Evolutionary conservation across 2,888 invertebrate genomes (phyloP), one percentile per base, ranked within the genome.

Genomic region (Eutolmus rufibarbis): DNA sequence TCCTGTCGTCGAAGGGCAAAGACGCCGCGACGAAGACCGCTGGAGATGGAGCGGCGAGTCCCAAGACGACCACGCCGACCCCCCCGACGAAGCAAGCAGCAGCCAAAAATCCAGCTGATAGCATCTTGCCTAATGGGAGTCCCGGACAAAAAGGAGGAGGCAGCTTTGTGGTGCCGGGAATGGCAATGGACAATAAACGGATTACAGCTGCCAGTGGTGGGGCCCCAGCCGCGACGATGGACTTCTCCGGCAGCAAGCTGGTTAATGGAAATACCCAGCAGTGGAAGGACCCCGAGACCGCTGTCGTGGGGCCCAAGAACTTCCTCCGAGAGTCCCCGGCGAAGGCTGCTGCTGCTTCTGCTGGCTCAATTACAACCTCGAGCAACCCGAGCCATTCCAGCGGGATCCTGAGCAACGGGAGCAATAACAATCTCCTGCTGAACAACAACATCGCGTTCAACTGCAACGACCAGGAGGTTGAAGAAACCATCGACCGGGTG

Each of bases 401-500:
- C 46, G 23, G 37, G 74, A 28, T 19, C 28, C 14, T 34, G 74
- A 85, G 37, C 74, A 57, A 34, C 37, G 66, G 66, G 23, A 19
- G 66, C 37, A 89, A 88, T 43, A 46, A 85, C 4, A 89, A 88
- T 51, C 79, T 87, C 43, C 31, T 34, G 28, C 28, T 79, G 28
- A 79, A 79, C 16, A 79, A 79, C 31, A 79, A 79, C 28, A 84
- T 56, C 34, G 14, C 81, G 5, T 81, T 77, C 57, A 57, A 34
- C 28, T 87, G 88, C 37, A 89, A 89, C 57, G 89, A 89, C 37
- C 88, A 87, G 14, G 88, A 89, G 46, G 88, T 88, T 4, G 89
- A 88, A 74, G 87, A 88, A 74, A 89, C 88, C 16, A 89, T 89
- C 16, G 89, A 89, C 56, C 87, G 88, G n/a, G 89, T 89, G 19